phyloP scores from a whole-genome alignment of 2,797 vertebrate species.

The Morelia viridis region DNA sequence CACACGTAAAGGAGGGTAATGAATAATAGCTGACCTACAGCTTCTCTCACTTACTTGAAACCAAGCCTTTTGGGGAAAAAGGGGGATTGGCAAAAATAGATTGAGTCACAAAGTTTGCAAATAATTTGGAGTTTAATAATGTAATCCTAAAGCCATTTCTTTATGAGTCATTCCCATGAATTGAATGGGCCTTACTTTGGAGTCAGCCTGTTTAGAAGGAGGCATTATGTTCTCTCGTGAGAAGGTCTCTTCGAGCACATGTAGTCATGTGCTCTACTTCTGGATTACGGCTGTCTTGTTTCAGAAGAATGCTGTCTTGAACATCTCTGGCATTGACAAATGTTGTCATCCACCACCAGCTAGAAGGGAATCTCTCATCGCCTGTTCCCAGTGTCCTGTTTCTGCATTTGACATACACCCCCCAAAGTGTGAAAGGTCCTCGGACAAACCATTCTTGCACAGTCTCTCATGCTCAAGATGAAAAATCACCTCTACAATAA shows the following conservation, averaged over 20 bases:
- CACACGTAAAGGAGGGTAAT: not conserved
- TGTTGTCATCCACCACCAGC: not conserved
- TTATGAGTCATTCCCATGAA: not conserved
- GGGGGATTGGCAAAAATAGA: not conserved
- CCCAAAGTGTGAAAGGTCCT: not conserved
- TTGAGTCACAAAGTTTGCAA: not conserved
- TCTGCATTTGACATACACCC: not conserved
- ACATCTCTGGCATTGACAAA: not conserved
- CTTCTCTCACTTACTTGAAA: not conserved
- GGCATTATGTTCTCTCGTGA: slow-evolving; percentile 22
- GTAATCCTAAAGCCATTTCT: not conserved
- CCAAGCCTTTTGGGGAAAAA: not conserved
- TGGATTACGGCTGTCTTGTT: not conserved
- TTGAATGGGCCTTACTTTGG: not conserved
- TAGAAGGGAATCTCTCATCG: not conserved
- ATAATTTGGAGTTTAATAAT: slow-evolving; percentile 10
- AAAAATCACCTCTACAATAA: not conserved
- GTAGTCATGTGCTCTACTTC: not conserved
- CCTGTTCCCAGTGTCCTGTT: not conserved
- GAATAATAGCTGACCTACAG: not conserved
- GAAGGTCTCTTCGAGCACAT: not conserved
- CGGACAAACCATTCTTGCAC: not conserved
- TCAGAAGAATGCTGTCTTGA: not conserved
- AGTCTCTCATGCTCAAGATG: not conserved
- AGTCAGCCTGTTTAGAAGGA: not conserved